These are phyloP conservation scores for Aradus depressus DNA, from an alignment of 2,888 invertebrate genomes.

Conservation along the genomic window DNA sequence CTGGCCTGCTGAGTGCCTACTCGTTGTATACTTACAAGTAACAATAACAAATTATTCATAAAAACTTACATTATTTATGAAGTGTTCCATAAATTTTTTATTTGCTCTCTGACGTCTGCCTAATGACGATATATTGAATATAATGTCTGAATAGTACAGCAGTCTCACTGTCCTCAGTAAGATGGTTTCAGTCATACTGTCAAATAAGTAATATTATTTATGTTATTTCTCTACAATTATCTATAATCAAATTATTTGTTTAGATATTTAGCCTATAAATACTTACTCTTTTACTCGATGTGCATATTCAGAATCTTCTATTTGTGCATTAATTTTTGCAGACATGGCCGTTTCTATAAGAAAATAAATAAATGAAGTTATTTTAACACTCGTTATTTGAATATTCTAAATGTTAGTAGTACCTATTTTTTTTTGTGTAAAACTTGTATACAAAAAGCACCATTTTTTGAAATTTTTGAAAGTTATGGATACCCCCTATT, in stretches of 20 bases:
- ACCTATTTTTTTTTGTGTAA: no score
- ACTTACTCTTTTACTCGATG: conserved; percentile 10
- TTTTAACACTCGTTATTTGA: no score
- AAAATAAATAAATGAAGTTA: no score
- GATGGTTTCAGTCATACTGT: conserved; percentile 10
- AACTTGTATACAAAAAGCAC: no score
- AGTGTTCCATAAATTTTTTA: conserved; percentile 2
- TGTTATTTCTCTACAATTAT: background rate
- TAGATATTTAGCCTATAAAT: background rate
- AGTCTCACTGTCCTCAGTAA: conserved; percentile 2
- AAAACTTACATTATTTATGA: conserved; percentile 6
- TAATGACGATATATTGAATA: conserved; percentile 6
- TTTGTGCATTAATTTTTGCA: conserved; percentile 13
- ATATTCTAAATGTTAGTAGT: no score
- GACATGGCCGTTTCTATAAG: conserved; percentile 10
- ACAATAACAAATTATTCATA: background rate
- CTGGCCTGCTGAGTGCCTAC: no score
- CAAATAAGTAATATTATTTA: background rate
- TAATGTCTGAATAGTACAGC: conserved; percentile 8
- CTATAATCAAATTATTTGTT: background rate
- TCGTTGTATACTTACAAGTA: no score
- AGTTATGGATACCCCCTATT: no score
- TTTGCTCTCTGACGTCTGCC: background rate
- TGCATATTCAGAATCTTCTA: conserved; percentile 5
- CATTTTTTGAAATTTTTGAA: no score